phyloP scores from a whole-genome alignment of 2,888 invertebrate genomes.

The Cerastis leucographa region DNA sequence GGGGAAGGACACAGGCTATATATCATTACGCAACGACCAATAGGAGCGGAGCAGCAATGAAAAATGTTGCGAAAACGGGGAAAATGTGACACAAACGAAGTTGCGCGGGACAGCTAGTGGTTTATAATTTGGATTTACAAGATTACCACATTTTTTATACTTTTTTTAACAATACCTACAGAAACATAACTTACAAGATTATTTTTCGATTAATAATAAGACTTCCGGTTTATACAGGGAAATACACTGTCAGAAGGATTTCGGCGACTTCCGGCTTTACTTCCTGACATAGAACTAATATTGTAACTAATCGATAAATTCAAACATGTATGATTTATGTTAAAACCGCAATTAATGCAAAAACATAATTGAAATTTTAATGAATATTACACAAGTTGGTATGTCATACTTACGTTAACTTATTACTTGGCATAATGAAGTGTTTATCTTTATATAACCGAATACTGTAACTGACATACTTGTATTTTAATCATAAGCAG shows the following conservation, averaged over 20 bases:
- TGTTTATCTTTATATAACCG: slow-evolving; percentile 31
- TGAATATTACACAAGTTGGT: slow-evolving; percentile 33
- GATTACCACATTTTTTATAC: not conserved
- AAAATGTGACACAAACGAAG: too few species aligned
- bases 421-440: slow-evolving; percentile 23
- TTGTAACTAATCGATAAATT: slow-evolving; percentile 26
- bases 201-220: not conserved
- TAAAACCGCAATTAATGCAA: not conserved
- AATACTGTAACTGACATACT: slow-evolving; percentile 23
- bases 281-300: slow-evolving; percentile 25
- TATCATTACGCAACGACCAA: too few species aligned
- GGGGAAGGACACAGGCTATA: too few species aligned
- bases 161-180: too few species aligned
- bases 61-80: too few species aligned
- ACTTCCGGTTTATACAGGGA: slow-evolving; percentile 25
- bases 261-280: slow-evolving; percentile 35
- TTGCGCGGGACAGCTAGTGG: too few species aligned
- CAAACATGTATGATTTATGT: slow-evolving; percentile 22
- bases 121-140: not conserved
- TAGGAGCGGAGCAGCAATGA: too few species aligned
- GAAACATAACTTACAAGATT: not conserved
- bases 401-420: slow-evolving; percentile 16
- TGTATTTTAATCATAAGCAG: slow-evolving; percentile 8
- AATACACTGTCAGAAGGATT: slow-evolving; percentile 2
- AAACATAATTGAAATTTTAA: slow-evolving; percentile 23